Evolutionary conservation across 2,113 vertebrate species (phyloP).

Genomic region (Apaloderma vittatum): DNA sequence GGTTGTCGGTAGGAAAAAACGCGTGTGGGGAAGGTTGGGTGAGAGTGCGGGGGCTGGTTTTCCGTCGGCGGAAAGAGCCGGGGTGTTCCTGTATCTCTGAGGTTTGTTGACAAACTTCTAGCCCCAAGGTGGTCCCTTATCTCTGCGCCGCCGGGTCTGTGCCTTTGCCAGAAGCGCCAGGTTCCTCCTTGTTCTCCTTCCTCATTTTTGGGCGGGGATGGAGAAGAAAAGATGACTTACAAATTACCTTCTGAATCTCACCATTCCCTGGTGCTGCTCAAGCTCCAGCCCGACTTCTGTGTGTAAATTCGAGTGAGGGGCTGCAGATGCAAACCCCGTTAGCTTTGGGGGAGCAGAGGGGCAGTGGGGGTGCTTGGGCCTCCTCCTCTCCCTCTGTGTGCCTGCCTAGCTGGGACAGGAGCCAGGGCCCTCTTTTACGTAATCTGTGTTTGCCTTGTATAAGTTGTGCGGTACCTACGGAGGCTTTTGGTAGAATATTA

Average conservation of each 20-base stretch:
- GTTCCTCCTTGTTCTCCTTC: fast-evolving
- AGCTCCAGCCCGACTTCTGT: fast-evolving
- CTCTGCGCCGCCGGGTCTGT: background rate
- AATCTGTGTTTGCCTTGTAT: background rate
- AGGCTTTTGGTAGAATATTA: fast-evolving
- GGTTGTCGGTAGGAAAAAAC: too few species aligned
- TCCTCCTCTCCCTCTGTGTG: fast-evolving
- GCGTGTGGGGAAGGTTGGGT: too few species aligned
- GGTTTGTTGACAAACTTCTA: background rate
- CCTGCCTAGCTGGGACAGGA: background rate
- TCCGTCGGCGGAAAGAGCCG: too few species aligned
- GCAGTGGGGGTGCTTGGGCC: background rate
- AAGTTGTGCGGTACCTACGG: fast-evolving
- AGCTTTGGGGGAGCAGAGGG: background rate
- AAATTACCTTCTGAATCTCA: background rate
- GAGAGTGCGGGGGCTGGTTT: too few species aligned
- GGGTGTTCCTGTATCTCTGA: too few species aligned
- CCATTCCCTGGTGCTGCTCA: background rate
- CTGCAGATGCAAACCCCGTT: background rate
- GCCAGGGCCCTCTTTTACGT: background rate
- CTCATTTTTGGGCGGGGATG: fast-evolving
- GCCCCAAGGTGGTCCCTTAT: background rate
- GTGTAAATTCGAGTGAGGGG: fast-evolving
- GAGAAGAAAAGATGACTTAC: background rate
- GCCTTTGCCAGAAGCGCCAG: background rate